Evolutionary conservation across 2,888 invertebrate genomes (phyloP), one percentile per base, ranked within the genome.

Genomic region (Ochlodes sylvanus): DNA sequence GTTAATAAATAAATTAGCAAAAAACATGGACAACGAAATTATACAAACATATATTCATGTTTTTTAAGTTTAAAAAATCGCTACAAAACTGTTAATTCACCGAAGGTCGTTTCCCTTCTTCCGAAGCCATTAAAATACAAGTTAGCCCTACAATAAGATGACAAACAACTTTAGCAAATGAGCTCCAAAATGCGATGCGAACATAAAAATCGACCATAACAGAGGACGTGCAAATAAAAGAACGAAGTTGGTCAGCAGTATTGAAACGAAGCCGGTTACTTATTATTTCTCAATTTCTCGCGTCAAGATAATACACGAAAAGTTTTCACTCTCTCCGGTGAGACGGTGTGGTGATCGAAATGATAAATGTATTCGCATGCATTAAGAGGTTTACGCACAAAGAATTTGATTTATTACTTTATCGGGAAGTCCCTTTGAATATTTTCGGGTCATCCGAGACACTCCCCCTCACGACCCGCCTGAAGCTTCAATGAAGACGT

Each of bases 401-500:
- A 83, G 84, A 84, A 82, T 86, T 85, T 92, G 90, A 92, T 92
- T 90, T 90, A 92, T 91, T 84, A 79, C 90, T 87, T 87, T 81
- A 87, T 89, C 85, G 84, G 83, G 82, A 84, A 77, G 73, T 73
- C 76, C 74, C 80, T 84, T 84, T 83, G 80, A 84, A 81, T 80
- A 81, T 86, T 88, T 91, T 88, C 77, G 87, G 90, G 87, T 88
- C 86, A 86, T 81, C 82, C 75, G 74, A 77, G 80, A 75, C 84
- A 83, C 89, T 83, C 89, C 91, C 85, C 86, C 90, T 91, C 92
- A 92, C 92, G 92, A 89, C 80, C 80, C 73, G 91, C 92, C 90
- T 72, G 81, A 69, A 89, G 92, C 86, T 75, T 80, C 86, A 86
- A 91, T 91, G 88, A 92, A 92, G 90, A 89, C 84, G 83, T 91